phyloP scores from a whole-genome alignment of 2,888 invertebrate genomes.

The Diploptera punctata region DNA sequence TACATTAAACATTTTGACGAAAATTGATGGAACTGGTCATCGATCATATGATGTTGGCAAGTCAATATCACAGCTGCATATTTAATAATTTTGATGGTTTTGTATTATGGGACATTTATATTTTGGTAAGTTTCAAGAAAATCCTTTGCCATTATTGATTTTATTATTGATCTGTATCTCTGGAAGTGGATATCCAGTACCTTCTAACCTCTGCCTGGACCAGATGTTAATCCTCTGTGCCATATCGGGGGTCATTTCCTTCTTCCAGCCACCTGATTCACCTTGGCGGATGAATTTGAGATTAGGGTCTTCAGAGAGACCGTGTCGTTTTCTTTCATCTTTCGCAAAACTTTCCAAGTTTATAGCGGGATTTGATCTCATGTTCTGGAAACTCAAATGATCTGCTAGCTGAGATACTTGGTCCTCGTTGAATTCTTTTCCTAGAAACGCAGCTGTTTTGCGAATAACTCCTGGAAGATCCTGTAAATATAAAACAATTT shows the following conservation, averaged over 20 bases:
- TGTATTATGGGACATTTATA: too few relatives aligned
- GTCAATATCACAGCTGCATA: too few relatives aligned
- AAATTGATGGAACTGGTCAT: too few relatives aligned
- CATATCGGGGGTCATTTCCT: conserved; percentile 54
- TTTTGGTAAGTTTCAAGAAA: too few relatives aligned
- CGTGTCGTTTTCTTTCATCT: conserved; percentile 45
- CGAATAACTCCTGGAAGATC: conserved; percentile 55
- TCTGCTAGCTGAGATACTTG: conserved; percentile 53
- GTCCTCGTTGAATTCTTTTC: conserved; percentile 50
- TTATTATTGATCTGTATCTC: too few relatives aligned
- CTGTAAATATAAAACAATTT: conserved; percentile 49
- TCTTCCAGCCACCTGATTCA: conserved; percentile 58
- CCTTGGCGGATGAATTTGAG: conserved; percentile 53
- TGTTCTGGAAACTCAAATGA: conserved; percentile 59
- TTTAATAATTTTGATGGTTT: too few relatives aligned
- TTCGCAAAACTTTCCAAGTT: conserved; percentile 52
- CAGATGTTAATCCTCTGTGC: conserved; percentile 53
- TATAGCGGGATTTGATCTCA: conserved; percentile 60
- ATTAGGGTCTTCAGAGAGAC: conserved; percentile 44
- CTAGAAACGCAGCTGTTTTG: conserved; percentile 56
- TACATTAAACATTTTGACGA: too few relatives aligned
- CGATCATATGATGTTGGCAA: too few relatives aligned
- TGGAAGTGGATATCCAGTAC: conserved; percentile 18
- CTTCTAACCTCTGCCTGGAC: conserved; percentile 14
- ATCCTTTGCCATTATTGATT: too few relatives aligned